phyloP scores from a whole-genome alignment of 2,113 vertebrate genomes.

The Datnioides undecimradiatus region DNA sequence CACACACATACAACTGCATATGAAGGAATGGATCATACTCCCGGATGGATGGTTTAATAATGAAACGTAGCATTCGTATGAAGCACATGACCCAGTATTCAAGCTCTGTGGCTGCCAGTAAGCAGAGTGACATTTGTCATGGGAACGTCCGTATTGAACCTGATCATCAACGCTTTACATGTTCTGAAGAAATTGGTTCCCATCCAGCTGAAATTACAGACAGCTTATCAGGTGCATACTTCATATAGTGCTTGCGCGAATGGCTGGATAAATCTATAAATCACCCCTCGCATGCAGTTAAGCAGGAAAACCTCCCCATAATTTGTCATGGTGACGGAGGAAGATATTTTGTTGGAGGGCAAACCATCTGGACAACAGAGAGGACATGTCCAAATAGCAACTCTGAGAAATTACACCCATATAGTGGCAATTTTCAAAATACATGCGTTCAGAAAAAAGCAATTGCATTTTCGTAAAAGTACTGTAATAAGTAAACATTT shows the following conservation, averaged over 20 bases:
- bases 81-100: constrained; percentile 33
- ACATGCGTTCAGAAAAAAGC: neutral
- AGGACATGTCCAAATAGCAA: constrained; percentile 4
- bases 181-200: constrained; percentile 63
- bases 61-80: constrained; percentile 27
- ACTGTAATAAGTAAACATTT: neutral
- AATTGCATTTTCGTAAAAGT: neutral
- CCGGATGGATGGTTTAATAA: constrained; percentile 17
- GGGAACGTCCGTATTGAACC: constrained; percentile 17
- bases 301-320: constrained; percentile 30
- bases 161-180: constrained; percentile 55
- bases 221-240: constrained; percentile 55
- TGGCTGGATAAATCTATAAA: constrained; percentile 60
- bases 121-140: constrained; percentile 45
- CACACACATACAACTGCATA: too few relatives aligned
- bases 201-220: constrained; percentile 60
- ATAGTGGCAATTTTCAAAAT: neutral
- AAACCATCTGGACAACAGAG: constrained; percentile 49
- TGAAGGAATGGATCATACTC: neutral
- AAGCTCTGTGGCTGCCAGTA: neutral
- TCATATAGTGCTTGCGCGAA: constrained; percentile 53
- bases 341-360: constrained; percentile 36
- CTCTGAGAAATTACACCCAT: neutral
- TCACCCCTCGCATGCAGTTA: constrained; percentile 56
- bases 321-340: constrained; percentile 57